A percentile compares a stretch with the other conserved stretches of the same genome.
phyloP scores from a whole-genome alignment of 2,113 vertebrate species.

The Physeter macrocephalus region DNA sequence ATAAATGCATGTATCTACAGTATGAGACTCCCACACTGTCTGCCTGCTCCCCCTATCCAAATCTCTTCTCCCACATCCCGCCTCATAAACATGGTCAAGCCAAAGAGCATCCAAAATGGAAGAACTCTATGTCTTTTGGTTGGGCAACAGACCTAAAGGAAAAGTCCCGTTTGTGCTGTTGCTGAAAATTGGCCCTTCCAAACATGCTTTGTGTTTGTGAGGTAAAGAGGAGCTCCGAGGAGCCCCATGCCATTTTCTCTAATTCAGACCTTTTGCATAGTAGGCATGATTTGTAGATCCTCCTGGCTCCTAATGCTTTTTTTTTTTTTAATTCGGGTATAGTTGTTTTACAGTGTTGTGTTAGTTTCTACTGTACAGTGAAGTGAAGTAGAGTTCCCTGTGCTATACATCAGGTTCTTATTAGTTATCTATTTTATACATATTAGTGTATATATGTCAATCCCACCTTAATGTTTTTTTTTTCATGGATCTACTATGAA shows the following conservation, averaged over 20 bases:
- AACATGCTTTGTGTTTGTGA: neutral
- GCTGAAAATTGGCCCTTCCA: neutral
- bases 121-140: neutral
- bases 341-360: no score
- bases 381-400: no score
- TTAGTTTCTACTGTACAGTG: no score
- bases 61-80: neutral
- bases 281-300: neutral
- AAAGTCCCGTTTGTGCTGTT: neutral
- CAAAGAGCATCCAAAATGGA: neutral
- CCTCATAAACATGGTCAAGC: neutral
- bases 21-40: neutral
- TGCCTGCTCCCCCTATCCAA: neutral
- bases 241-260: neutral
- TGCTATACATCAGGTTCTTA: no score
- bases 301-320: neutral
- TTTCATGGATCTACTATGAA: neutral
- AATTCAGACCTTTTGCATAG: neutral
- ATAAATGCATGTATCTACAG: neutral
- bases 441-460: no score
- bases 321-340: no score
- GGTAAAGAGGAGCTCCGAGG: slow-evolving; percentile 21
- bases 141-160: neutral
- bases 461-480: neutral
- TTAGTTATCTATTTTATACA: no score